Percentiles rank a stretch among this genome's conserved stretches.
These are phyloP conservation scores for Anaspis maculata DNA, from an alignment of 2,888 invertebrate genomes.

Conservation along the genomic window DNA sequence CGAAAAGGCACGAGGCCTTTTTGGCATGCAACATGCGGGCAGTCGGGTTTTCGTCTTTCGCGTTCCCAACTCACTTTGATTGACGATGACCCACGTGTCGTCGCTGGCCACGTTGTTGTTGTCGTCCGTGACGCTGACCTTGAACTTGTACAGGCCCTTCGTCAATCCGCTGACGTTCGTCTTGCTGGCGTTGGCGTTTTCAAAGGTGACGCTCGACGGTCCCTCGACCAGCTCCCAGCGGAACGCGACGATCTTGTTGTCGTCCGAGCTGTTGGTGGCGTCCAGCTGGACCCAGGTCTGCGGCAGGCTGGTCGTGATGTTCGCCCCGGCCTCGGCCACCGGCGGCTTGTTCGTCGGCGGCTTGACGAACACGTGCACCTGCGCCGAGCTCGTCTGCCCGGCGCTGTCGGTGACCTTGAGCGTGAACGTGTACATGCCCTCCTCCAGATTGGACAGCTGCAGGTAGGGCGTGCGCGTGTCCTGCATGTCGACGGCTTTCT, in stretches of 20 bases:
- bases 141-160: slow-evolving; percentile 75
- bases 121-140: slow-evolving; percentile 75
- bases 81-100: slow-evolving; percentile 66
- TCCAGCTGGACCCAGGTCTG: slow-evolving; percentile 73
- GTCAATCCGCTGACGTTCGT: slow-evolving; percentile 76
- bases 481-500: slow-evolving; percentile 93
- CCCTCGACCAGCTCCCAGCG: slow-evolving; percentile 75
- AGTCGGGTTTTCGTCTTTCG: too few relatives aligned
- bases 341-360: slow-evolving; percentile 81
- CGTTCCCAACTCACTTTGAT: slow-evolving; percentile 78
- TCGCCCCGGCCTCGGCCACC: slow-evolving; percentile 56
- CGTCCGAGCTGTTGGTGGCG: slow-evolving; percentile 65
- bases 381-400: slow-evolving; percentile 75
- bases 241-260: slow-evolving; percentile 73
- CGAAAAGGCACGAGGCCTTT: too few relatives aligned
- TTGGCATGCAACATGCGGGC: too few relatives aligned
- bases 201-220: slow-evolving; percentile 52
- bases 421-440: slow-evolving; percentile 90
- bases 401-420: slow-evolving; percentile 88
- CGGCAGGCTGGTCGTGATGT: slow-evolving; percentile 71
- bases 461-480: slow-evolving; percentile 86
- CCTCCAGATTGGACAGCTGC: slow-evolving; percentile 77
- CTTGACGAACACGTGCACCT: slow-evolving; percentile 79
- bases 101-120: slow-evolving; percentile 73
- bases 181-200: slow-evolving; percentile 35